phyloP scores from a whole-genome alignment of 2,113 vertebrate genomes.

The Cyrtonyx montezumae region DNA sequence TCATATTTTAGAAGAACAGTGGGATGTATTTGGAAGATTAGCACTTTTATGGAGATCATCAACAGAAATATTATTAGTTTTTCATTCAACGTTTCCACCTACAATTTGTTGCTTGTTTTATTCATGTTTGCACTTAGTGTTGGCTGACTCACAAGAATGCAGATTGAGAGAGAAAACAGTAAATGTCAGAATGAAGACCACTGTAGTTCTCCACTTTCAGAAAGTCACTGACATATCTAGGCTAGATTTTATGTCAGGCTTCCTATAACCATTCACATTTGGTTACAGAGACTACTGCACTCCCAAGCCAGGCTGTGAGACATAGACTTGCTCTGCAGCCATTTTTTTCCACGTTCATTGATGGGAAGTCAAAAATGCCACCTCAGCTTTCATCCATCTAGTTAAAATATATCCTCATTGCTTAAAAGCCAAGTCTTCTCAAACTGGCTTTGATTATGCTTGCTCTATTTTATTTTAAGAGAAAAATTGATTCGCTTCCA shows the following conservation, averaged over 20 bases:
- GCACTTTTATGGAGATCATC: not conserved
- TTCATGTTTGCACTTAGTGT: not conserved
- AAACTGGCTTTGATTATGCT: not conserved
- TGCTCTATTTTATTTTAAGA: fast-evolving
- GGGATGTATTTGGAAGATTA: not conserved
- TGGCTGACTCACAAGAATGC: not conserved
- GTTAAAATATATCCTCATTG: not conserved
- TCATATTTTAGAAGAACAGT: not conserved
- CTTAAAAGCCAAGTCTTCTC: not conserved
- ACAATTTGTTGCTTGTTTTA: not conserved
- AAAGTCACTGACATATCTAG: not conserved
- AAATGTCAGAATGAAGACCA: not conserved
- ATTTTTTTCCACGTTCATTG: not conserved
- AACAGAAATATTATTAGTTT: not conserved
- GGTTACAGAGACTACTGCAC: not conserved
- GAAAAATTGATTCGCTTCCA: not conserved
- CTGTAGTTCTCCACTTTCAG: not conserved
- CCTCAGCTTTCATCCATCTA: not conserved
- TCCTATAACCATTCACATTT: not conserved
- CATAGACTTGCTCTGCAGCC: not conserved
- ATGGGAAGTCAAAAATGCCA: not conserved
- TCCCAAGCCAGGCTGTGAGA: not conserved
- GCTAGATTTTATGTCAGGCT: not conserved
- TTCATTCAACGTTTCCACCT: not conserved
- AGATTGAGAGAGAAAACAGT: not conserved